Conservation (phyloP, 2,113 vertebrate species). For the Caloenas nicobarica region DNA sequence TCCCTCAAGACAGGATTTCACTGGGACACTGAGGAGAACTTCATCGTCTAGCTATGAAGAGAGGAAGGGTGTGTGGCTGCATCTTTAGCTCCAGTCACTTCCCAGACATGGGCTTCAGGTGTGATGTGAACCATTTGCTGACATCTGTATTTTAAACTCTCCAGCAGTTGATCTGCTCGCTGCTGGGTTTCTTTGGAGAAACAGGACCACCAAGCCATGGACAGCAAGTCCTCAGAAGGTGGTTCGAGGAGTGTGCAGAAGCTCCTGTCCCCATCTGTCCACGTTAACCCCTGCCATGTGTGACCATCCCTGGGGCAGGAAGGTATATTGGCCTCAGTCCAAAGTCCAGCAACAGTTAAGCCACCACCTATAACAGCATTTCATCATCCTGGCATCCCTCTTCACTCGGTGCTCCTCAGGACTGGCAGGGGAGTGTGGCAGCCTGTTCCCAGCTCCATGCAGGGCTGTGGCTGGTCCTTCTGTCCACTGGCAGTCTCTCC, state of each 20-base stretch:
- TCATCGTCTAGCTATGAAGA: constrained; percentile 11
- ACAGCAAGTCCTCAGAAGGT: not conserved
- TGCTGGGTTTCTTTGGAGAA: not conserved
- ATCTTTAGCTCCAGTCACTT: not conserved
- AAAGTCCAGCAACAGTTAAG: not conserved
- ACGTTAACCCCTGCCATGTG: fast-evolving
- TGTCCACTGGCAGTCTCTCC: not conserved
- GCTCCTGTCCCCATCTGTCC: not conserved
- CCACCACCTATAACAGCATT: not conserved
- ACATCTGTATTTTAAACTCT: not conserved
- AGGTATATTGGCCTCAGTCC: not conserved
- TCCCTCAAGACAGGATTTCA: not conserved
- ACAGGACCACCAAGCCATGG: not conserved
- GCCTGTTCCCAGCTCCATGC: not conserved
- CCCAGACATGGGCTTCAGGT: not conserved
- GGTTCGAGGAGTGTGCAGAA: not conserved
- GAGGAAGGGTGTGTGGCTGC: not conserved
- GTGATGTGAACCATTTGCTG: not conserved
- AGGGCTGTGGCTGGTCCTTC: too few relatives aligned
- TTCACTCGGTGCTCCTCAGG: not conserved
- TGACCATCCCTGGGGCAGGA: not conserved
- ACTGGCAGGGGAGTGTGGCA: not conserved
- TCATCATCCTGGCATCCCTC: not conserved
- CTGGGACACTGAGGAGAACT: not conserved
- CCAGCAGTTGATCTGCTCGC: not conserved